Percentiles rank a stretch among this genome's conserved stretches.
These are phyloP conservation scores for Armadillidium nasatum DNA, from an alignment of 1,140 invertebrate genomes.

Conservation along the genomic window DNA sequence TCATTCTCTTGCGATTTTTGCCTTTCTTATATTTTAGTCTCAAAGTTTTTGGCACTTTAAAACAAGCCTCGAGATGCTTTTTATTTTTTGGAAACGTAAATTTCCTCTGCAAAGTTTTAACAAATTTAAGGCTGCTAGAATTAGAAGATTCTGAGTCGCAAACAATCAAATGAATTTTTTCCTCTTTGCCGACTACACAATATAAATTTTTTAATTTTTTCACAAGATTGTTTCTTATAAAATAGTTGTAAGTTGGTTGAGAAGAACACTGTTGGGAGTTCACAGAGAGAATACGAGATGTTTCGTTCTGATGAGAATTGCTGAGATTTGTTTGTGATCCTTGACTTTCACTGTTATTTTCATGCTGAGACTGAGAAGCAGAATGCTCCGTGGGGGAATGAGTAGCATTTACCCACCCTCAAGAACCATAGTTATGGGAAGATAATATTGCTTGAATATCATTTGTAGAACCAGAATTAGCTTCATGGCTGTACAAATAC, in stretches of 20 bases:
- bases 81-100: neutral
- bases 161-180: slow-evolving; percentile 3
- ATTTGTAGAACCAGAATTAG: slow-evolving; percentile 29
- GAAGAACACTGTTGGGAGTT: neutral
- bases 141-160: neutral
- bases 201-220: neutral
- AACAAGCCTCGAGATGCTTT: neutral
- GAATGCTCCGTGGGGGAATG: neutral
- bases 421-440: slow-evolving; percentile 31
- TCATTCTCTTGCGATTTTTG: no score
- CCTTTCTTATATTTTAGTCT: no score
- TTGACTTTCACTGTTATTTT: no score
- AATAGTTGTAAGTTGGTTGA: neutral
- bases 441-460: slow-evolving; percentile 33
- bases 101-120: neutral
- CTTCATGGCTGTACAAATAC: slow-evolving; percentile 32
- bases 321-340: neutral
- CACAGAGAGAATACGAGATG: neutral
- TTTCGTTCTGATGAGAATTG: neutral
- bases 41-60: neutral
- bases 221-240: neutral
- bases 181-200: neutral
- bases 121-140: neutral
- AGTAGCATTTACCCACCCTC: neutral
- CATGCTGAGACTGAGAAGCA: neutral